Conservation (phyloP, 2,113 vertebrate genomes). For the Carettochelys insculpta region DNA sequence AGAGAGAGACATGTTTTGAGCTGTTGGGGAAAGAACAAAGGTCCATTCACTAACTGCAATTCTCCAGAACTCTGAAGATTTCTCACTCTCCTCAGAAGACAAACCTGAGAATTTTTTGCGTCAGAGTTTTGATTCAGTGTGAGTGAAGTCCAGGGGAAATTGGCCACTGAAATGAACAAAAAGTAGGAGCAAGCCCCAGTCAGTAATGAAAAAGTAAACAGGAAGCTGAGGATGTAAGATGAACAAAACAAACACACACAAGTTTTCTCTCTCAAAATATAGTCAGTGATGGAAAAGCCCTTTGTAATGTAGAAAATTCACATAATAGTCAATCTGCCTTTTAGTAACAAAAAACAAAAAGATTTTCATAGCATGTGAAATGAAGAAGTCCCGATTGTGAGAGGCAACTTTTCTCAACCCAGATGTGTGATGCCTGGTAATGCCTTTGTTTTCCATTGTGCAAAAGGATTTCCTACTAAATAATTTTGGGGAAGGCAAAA, state of each 20-base stretch:
- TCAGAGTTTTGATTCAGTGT: background rate
- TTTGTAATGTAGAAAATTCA: background rate
- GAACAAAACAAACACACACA: background rate
- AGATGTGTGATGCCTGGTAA: background rate
- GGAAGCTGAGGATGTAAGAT: background rate
- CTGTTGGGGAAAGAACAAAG: background rate
- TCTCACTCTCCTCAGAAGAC: background rate
- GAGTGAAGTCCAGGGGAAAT: background rate
- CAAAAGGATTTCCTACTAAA: background rate
- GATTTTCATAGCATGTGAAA: background rate
- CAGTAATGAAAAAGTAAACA: background rate
- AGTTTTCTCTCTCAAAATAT: background rate
- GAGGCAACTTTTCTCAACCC: background rate
- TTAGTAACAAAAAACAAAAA: background rate
- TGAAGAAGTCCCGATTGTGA: background rate
- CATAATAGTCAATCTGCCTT: background rate
- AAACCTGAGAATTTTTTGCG: background rate
- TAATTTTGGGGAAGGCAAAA: background rate
- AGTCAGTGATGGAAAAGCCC: background rate
- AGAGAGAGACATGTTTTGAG: background rate
- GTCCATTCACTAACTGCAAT: background rate
- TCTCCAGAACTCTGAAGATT: background rate
- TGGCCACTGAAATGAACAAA: background rate
- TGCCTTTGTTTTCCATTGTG: background rate
- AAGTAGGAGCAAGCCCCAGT: background rate